Evolutionary conservation across 2,797 vertebrate species (phyloP), one percentile per base, ranked within the genome.

Genomic region (Toxotes lorentzi): DNA sequence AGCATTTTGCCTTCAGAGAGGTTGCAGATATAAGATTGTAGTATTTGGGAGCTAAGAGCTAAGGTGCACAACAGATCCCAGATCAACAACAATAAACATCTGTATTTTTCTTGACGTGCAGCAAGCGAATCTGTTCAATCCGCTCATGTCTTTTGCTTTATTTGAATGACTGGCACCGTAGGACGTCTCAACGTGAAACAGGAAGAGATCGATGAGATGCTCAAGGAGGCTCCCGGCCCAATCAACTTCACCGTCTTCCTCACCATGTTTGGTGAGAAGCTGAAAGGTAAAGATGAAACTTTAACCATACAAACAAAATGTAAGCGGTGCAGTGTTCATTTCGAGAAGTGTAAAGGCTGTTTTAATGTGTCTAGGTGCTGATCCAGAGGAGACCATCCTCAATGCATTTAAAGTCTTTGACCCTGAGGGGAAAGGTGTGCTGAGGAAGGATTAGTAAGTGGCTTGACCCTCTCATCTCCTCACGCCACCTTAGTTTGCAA

Each of bases 241-340:
- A 95, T 99, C 82, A 99, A 99, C 93, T 99, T 99, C 82, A 99
- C 98, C 0, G 96, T 99, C 83, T 99, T 99, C 92, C 96, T 99
- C 84, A 98, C 97, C 32, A 99, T 99, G 98, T 99, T 99, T 13
- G 98, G 98, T 23, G 98, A 99, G 93, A 99, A 99, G 78, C 96
- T 99, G 14, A 99, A 98, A 93, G 97, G 97, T 98, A 0, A 32
- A 17, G 30, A 65, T 7, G 9, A 61, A 19, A 21, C 41, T 53
- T 4, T 14, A 12, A n/a, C 41, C 10, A 23, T n/a, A 21, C 35
- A 50, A 16, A 40, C 16, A 1, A 4, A 69, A 71, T 19, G 1
- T 2, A 19, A 32, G 9, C 7, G 58, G 34, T 4, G 16, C 11
- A 2, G 51, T 16, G 4, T 21, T 27, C 1, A 16, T 64, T 64